Percentiles rank a stretch among this genome's conserved stretches.
These are phyloP conservation scores for Dynastes hyllus DNA, from an alignment of 2,888 invertebrate genomes.

Conservation along the genomic window DNA sequence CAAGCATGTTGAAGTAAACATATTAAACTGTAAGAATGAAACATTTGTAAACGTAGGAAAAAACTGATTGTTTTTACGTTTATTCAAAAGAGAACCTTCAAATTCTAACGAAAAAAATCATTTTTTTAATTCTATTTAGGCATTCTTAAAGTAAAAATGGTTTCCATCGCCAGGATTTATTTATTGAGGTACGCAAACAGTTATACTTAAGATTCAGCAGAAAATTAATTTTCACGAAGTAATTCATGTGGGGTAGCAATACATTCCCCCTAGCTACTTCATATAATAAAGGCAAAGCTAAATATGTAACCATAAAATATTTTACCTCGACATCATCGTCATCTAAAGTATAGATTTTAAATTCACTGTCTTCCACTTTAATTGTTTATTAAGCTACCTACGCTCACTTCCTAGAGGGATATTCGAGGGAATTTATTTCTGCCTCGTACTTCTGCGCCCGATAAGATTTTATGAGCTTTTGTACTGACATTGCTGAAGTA, in stretches of 20 bases:
- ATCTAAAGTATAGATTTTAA: conserved; percentile 43
- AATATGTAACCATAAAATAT: conserved; percentile 29
- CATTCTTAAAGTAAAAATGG: too few species aligned
- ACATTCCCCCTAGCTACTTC: background rate
- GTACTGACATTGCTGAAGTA: conserved; percentile 27
- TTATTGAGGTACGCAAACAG: too few species aligned
- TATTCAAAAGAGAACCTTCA: too few species aligned
- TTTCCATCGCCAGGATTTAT: too few species aligned
- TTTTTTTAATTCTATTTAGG: too few species aligned
- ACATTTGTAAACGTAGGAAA: too few species aligned
- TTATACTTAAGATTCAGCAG: background rate
- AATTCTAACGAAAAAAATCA: too few species aligned
- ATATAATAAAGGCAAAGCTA: conserved; percentile 8
- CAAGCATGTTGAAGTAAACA: too few species aligned
- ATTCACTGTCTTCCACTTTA: conserved; percentile 51
- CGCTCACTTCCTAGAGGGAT: conserved; percentile 42
- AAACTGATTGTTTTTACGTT: too few species aligned
- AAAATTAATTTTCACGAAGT: conserved; percentile 1
- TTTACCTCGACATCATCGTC: conserved; percentile 33
- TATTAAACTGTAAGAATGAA: too few species aligned
- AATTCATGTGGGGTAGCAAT: conserved; percentile 22
- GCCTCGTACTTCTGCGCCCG: conserved; percentile 39
- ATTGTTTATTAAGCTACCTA: conserved; percentile 45
- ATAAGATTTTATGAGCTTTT: conserved; percentile 41
- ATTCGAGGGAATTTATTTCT: conserved; percentile 42